phyloP scores from a whole-genome alignment of 2,797 vertebrate species.

The Neosalanx taihuensis region DNA sequence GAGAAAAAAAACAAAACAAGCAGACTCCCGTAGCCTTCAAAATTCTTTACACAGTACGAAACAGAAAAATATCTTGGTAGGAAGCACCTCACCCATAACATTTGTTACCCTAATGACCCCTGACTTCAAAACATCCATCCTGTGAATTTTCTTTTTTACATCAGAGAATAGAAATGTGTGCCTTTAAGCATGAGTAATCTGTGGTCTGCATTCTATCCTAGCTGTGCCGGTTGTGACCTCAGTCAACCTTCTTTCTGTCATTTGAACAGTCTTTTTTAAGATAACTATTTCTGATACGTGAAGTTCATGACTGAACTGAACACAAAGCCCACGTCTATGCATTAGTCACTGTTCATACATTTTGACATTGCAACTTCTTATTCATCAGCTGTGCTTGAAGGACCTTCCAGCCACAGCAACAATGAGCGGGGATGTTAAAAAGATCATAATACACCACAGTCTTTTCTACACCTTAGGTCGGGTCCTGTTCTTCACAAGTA shows the following conservation, averaged over 20 bases:
- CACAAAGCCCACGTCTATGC: constrained; percentile 51
- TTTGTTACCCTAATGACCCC: constrained; percentile 29
- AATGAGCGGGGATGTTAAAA: background rate
- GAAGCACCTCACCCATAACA: background rate
- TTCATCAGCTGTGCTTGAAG: constrained; percentile 60
- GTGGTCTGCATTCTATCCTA: constrained; percentile 38
- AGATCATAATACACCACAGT: constrained; percentile 40
- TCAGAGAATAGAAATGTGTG: constrained; percentile 50
- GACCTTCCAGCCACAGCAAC: constrained; percentile 55
- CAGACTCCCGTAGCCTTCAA: too few species aligned
- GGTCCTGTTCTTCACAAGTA: constrained; percentile 44
- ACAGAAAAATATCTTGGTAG: background rate
- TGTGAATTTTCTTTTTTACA: constrained; percentile 43
- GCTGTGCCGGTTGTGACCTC: constrained; percentile 45
- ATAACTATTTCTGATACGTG: constrained; percentile 47
- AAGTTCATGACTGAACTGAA: constrained; percentile 55
- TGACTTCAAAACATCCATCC: constrained; percentile 48
- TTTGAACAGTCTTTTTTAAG: constrained; percentile 40
- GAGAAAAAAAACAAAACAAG: too few species aligned
- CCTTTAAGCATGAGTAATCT: constrained; percentile 65
- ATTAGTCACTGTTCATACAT: constrained; percentile 56
- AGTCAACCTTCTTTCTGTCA: constrained; percentile 32
- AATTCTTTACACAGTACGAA: background rate
- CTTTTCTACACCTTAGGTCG: constrained; percentile 56
- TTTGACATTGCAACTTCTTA: constrained; percentile 49